Evolutionary conservation across 2,888 invertebrate genomes (phyloP).

Genomic region (Trachelus troglodyta): DNA sequence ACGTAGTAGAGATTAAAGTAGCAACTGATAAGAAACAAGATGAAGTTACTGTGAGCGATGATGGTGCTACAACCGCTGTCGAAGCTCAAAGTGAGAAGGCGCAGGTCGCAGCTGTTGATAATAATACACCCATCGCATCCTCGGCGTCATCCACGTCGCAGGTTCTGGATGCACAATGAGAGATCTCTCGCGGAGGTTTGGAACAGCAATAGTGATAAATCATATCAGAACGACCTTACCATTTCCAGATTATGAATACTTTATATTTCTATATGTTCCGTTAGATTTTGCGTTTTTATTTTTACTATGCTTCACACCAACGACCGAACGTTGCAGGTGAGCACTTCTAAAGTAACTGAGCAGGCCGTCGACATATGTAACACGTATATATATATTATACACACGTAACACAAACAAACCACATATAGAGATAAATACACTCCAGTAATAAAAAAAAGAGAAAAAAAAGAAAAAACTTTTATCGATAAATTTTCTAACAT

Average conservation of each 20-base stretch:
- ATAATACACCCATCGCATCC: neutral
- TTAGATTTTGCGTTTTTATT: conserved; percentile 39
- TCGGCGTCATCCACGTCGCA: neutral
- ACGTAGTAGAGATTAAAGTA: neutral
- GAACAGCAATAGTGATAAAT: conserved; percentile 50
- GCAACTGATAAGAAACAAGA: neutral
- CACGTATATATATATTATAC: neutral
- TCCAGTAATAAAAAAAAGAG: neutral
- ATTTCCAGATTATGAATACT: conserved; percentile 40
- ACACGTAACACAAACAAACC: neutral
- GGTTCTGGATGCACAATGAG: conserved; percentile 30
- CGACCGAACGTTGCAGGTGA: conserved; percentile 31
- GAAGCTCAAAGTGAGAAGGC: neutral
- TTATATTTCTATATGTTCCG: conserved; percentile 44
- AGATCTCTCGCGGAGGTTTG: conserved; percentile 30
- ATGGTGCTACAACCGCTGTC: neutral
- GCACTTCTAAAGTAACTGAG: conserved; percentile 20
- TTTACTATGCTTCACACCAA: conserved; percentile 11
- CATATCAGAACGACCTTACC: conserved; percentile 58
- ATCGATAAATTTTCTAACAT: neutral
- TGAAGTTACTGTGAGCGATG: neutral
- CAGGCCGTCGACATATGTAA: conserved; percentile 4
- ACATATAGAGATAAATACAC: neutral
- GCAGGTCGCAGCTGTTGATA: neutral
- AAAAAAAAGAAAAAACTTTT: neutral